Conservation (phyloP, 2,888 invertebrate species). For the Monopis laevigella region DNA sequence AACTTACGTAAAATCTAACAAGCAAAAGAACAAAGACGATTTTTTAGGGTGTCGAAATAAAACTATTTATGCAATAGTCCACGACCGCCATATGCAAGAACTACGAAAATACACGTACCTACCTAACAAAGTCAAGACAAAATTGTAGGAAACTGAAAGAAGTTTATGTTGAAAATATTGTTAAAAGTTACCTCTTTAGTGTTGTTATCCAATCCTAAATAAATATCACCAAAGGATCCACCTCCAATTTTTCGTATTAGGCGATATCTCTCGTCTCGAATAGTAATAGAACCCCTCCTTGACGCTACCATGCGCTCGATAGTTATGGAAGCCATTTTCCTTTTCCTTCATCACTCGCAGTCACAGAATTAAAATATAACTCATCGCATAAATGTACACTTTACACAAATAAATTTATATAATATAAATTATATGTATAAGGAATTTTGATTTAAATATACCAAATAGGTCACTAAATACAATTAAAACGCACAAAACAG, state of each 20-base stretch:
- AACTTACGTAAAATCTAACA: no score
- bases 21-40: no score
- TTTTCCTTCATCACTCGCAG: constrained; percentile 56
- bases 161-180: no score
- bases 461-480: neutral
- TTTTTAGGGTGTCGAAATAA: no score
- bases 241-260: constrained; percentile 97
- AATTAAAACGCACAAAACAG: constrained; percentile 5
- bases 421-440: neutral
- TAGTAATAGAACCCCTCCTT: constrained; percentile 41
- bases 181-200: constrained; percentile 82
- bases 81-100: neutral
- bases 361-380: constrained; percentile 45
- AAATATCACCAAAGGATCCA: constrained; percentile 99
- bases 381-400: constrained; percentile 31
- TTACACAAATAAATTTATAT: constrained; percentile 4
- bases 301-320: constrained; percentile 54
- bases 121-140: neutral
- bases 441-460: neutral
- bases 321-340: constrained; percentile 62
- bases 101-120: constrained; percentile 1
- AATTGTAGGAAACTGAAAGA: no score
- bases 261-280: constrained; percentile 91
- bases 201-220: constrained; percentile 90
- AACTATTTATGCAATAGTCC: no score